Percentiles rank a stretch among this genome's conserved stretches.
Conservation (phyloP, 2,797 vertebrate genomes). For the Thamnophis elegans region DNA sequence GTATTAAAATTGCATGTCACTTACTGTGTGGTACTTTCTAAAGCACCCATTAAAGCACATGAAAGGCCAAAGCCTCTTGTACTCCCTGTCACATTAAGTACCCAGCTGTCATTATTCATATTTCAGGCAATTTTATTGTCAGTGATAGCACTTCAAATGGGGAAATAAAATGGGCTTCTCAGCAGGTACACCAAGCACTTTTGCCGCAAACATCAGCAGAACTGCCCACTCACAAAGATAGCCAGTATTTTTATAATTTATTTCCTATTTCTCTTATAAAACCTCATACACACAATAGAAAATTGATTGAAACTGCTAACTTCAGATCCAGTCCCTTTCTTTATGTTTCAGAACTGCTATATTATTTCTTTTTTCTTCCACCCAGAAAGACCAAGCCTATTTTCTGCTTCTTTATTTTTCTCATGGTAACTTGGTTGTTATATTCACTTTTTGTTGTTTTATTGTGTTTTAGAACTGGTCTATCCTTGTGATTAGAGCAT, state of each 20-base stretch:
- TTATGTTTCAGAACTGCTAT: neutral
- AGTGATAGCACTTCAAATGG: constrained; percentile 48
- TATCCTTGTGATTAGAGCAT: neutral
- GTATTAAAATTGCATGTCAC: constrained; percentile 54
- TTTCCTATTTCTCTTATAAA: neutral
- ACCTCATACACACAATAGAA: accelerated
- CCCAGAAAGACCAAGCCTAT: neutral
- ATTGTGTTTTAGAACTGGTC: neutral
- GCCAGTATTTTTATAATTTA: constrained; percentile 38
- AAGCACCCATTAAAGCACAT: constrained; percentile 54
- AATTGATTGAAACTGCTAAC: constrained; percentile 25
- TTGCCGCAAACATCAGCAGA: constrained; percentile 26
- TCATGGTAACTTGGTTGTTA: neutral
- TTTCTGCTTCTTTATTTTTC: neutral
- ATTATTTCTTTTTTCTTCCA: neutral
- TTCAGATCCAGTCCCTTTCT: constrained; percentile 8
- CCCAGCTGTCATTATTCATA: constrained; percentile 59
- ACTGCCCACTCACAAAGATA: constrained; percentile 23
- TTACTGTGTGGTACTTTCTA: constrained; percentile 38
- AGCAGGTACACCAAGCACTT: constrained; percentile 17
- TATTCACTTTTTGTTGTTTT: neutral
- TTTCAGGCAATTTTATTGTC: constrained; percentile 62
- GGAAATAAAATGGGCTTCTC: constrained; percentile 49
- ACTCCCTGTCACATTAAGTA: constrained; percentile 46
- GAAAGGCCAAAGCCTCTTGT: constrained; percentile 59